These are phyloP conservation scores for Aporophyla nigra DNA, from an alignment of 2,888 invertebrate genomes.

Conservation along the genomic window DNA sequence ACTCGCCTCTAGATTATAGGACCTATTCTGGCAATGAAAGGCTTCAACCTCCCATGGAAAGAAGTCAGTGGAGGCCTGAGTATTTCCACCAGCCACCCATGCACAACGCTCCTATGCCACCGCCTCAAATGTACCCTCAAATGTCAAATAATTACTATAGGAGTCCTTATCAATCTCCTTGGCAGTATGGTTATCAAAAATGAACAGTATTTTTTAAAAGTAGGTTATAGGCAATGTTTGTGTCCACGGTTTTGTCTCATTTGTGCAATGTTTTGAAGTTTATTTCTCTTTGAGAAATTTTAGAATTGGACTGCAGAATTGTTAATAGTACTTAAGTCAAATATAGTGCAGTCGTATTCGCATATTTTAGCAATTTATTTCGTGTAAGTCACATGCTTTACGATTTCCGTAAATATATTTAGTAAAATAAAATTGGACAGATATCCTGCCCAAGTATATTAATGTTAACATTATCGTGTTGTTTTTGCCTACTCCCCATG, in stretches of 20 bases:
- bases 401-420: conserved; percentile 3
- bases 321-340: conserved; percentile 27
- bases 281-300: not conserved
- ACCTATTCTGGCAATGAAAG: conserved; percentile 66
- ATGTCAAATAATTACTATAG: conserved; percentile 79
- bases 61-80: conserved; percentile 76
- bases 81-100: conserved; percentile 68
- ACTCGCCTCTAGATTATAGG: conserved; percentile 80
- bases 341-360: conserved; percentile 31
- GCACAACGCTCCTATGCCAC: conserved; percentile 63
- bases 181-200: conserved; percentile 82
- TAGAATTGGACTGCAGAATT: not conserved
- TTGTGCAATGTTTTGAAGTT: conserved; percentile 56
- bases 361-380: not conserved
- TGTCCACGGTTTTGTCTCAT: conserved; percentile 39
- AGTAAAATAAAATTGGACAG: not conserved
- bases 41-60: conserved; percentile 61
- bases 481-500: too few species aligned
- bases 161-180: conserved; percentile 84
- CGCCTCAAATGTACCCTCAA: conserved; percentile 73
- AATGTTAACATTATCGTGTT: not conserved
- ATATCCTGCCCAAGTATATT: not conserved
- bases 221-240: conserved; percentile 51
- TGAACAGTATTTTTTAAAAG: conserved; percentile 70
- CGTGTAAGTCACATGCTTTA: too few species aligned